phyloP scores from a whole-genome alignment of 2,888 invertebrate species.

The Apomyelois bistriatella region DNA sequence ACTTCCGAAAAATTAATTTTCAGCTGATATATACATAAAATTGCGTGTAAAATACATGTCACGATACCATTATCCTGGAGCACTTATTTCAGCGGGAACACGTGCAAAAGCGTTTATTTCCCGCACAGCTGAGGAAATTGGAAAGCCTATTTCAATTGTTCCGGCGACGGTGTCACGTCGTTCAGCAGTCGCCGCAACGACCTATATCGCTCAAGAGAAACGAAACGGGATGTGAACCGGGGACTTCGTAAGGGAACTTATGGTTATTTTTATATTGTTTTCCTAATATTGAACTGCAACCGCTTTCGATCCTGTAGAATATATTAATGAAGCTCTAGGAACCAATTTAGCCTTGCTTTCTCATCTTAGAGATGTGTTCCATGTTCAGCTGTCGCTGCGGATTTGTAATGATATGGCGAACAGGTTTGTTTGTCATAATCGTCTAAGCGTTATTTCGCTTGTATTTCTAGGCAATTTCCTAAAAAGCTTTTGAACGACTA shows the following conservation, averaged over 20 bases:
- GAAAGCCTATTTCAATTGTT: constrained; percentile 56
- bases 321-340: too few species aligned
- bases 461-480: neutral
- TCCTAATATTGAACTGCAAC: too few species aligned
- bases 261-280: too few species aligned
- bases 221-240: constrained; percentile 1
- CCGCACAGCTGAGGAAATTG: constrained; percentile 47
- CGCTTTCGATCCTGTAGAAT: too few species aligned
- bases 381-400: too few species aligned
- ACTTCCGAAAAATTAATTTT: neutral
- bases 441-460: too few species aligned
- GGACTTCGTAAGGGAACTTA: neutral
- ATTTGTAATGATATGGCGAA: too few species aligned
- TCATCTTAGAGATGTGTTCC: too few species aligned
- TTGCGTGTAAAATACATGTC: constrained; percentile 1
- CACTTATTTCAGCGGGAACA: constrained; percentile 25
- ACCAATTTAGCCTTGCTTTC: too few species aligned
- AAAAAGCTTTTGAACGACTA: neutral
- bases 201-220: constrained; percentile 22
- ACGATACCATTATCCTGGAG: neutral
- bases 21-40: neutral
- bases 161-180: constrained; percentile 29
- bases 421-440: too few species aligned
- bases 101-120: constrained; percentile 43
- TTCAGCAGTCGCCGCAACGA: constrained; percentile 23